A percentile compares a stretch with the other conserved stretches of the same genome.
Conservation (phyloP, 2,113 vertebrate genomes). For the Cinclus mexicanus region DNA sequence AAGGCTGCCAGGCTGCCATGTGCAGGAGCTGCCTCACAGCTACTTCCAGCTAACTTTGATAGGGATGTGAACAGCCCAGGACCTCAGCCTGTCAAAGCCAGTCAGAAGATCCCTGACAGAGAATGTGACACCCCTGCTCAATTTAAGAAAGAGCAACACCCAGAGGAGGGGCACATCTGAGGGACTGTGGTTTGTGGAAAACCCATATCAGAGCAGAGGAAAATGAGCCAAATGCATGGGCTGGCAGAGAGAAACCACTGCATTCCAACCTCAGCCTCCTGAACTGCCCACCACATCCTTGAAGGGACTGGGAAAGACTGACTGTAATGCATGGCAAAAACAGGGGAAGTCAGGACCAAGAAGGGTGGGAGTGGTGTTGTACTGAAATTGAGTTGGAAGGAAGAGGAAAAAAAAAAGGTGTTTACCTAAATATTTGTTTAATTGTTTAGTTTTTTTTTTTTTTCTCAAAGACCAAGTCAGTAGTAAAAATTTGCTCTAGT, state of each 20-base stretch:
- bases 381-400: neutral
- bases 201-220: neutral
- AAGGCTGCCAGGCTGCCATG: neutral
- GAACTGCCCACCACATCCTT: neutral
- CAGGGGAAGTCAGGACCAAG: neutral
- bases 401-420: neutral
- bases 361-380: neutral
- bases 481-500: neutral
- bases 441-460: neutral
- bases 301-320: neutral
- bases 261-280: neutral
- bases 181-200: neutral
- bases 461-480: fast-evolving
- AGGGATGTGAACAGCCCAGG: neutral
- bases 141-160: neutral
- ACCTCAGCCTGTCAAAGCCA: neutral
- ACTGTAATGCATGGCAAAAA: neutral
- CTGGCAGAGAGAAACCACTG: neutral
- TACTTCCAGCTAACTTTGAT: neutral
- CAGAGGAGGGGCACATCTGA: neutral
- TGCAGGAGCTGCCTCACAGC: neutral
- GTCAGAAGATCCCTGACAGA: neutral
- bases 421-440: neutral
- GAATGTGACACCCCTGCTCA: neutral
- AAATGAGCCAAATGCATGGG: neutral